A percentile compares a stretch with the other conserved stretches of the same genome.
phyloP scores from a whole-genome alignment of 2,888 invertebrate species.

The Darwinula stevensoni region DNA sequence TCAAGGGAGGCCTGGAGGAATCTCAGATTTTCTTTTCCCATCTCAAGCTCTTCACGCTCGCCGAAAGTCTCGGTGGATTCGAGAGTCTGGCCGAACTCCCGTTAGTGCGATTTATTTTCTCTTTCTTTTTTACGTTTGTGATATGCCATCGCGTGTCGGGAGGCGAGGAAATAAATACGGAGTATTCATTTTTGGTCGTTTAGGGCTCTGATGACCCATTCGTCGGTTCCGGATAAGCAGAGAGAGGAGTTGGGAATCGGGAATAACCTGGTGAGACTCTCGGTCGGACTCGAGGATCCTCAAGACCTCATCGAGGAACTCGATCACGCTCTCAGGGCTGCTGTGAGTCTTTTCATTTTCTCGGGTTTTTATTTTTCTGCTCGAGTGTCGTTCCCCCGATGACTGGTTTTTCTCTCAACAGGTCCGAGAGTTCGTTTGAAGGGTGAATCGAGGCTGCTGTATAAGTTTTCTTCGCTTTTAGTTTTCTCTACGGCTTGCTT shows the following conservation, averaged over 20 bases:
- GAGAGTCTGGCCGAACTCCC: constrained; percentile 84
- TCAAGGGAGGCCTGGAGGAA: constrained; percentile 41
- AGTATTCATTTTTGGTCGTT: constrained; percentile 11
- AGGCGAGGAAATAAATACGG: not conserved
- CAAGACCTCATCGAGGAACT: constrained; percentile 61
- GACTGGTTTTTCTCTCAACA: too few species aligned
- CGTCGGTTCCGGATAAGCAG: constrained; percentile 48
- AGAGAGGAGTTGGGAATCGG: constrained; percentile 43
- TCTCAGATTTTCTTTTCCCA: constrained; percentile 36
- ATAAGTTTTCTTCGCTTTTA: too few species aligned
- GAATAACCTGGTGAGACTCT: constrained; percentile 52
- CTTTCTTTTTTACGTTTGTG: not conserved
- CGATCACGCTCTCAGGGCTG: constrained; percentile 41
- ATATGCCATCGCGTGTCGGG: not conserved
- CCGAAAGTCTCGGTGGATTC: constrained; percentile 82
- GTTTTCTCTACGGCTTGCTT: too few species aligned
- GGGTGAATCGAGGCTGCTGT: too few species aligned
- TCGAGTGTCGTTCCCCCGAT: too few species aligned
- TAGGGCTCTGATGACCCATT: constrained; percentile 78
- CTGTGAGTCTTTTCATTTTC: too few species aligned
- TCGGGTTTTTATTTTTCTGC: too few species aligned
- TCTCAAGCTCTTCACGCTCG: constrained; percentile 50
- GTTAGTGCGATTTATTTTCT: constrained; percentile 29
- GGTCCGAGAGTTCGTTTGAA: too few species aligned
- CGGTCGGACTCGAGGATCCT: constrained; percentile 62